A percentile compares a stretch with the other conserved stretches of the same genome.
Evolutionary conservation across 2,888 invertebrate species (phyloP).

Genomic region (Eilema depressum): DNA sequence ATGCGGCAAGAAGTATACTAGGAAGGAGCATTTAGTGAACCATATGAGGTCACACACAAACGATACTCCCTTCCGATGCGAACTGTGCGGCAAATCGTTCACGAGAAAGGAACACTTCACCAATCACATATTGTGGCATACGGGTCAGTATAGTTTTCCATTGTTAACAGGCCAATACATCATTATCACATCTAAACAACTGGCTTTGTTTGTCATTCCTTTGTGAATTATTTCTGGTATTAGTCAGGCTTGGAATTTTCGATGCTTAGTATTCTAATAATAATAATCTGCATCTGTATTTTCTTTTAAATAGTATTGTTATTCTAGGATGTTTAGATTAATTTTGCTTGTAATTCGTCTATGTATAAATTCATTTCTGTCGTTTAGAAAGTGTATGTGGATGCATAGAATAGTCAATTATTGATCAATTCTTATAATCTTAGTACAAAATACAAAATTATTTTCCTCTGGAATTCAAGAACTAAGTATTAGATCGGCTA

Average conservation of each 20-base stretch:
- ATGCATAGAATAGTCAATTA: background rate
- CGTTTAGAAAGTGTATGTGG: background rate
- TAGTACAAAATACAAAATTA: background rate
- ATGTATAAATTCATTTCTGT: background rate
- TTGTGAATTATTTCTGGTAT: conserved; percentile 49
- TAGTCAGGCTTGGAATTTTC: conserved; percentile 70
- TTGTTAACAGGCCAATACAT: background rate
- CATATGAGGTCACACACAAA: conserved; percentile 96
- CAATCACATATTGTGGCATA: conserved; percentile 96
- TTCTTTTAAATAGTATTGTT: conserved; percentile 11
- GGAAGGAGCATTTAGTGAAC: conserved; percentile 95
- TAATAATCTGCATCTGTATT: background rate
- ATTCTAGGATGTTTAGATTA: background rate
- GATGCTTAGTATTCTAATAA: conserved; percentile 3
- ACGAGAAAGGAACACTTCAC: conserved; percentile 96
- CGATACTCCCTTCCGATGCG: conserved; percentile 95
- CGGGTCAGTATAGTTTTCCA: conserved; percentile 86
- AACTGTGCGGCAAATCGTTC: conserved; percentile 95
- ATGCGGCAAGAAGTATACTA: conserved; percentile 95
- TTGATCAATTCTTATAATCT: background rate
- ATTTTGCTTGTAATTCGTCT: background rate
- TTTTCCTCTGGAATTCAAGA: background rate
- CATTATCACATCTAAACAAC: background rate
- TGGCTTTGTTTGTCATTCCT: background rate
- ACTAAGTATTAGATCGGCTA: background rate